Evolutionary conservation across 2,797 vertebrate genomes (phyloP).

Genomic region (Darevskia nairensis): DNA sequence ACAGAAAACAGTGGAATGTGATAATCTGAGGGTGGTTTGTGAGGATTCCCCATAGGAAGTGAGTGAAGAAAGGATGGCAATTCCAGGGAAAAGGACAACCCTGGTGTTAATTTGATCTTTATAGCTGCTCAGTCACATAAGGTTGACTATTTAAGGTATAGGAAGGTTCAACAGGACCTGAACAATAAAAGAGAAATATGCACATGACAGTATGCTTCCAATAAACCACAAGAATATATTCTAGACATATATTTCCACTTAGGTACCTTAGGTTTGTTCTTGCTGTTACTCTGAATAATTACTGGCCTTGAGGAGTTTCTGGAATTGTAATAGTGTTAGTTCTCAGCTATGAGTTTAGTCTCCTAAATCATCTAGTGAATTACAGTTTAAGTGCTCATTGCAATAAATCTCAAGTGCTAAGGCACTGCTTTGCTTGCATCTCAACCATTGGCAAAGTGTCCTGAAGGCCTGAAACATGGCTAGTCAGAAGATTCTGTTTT

Average conservation of each 20-base stretch:
- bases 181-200: constrained; percentile 26
- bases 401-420: background rate
- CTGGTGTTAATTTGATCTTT: background rate
- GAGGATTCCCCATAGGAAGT: background rate
- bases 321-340: background rate
- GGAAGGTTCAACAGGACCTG: constrained; percentile 36
- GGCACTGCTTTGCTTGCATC: background rate
- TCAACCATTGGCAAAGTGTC: background rate
- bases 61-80: background rate
- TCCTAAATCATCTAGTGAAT: background rate
- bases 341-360: background rate
- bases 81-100: background rate
- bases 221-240: constrained; percentile 48
- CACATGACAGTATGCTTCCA: constrained; percentile 12
- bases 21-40: background rate
- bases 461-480: background rate
- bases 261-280: constrained; percentile 27
- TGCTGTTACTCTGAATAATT: constrained; percentile 35
- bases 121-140: background rate
- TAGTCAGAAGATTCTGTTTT: background rate
- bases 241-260: constrained; percentile 42
- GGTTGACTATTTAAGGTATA: background rate
- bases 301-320: constrained; percentile 9
- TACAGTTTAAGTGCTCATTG: constrained; percentile 47
- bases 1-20: background rate